Evolutionary conservation across 2,113 vertebrate genomes (phyloP), one percentile per base, ranked within the genome.

Genomic region (Hipposideros armiger): DNA sequence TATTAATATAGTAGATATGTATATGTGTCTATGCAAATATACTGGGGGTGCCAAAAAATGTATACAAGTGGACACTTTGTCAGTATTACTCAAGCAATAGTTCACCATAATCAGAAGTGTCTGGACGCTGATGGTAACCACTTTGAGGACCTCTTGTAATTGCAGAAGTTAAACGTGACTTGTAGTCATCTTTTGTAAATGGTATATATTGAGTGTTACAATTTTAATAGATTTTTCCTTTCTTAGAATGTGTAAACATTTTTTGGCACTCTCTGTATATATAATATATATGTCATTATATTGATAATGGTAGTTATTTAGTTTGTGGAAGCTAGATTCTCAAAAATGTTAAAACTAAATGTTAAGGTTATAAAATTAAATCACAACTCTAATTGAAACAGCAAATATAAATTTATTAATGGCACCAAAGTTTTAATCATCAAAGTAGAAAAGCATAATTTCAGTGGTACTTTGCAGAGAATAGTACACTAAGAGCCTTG

Each of bases 301-400:
- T 86, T 87, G 19, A 62, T 91, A 85, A 74, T 94, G 56, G 54
- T 90, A 97, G 95, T 98, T 95, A 96, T 93, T 97, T 97, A 97
- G 91, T 96, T 94, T 92, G 87, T 95, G 81, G 60, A 93, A 98
- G 93, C 96, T 54, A 40, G 17, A 88, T 86, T 97, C 97, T 88
- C 7, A 97, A 74, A 73, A 89, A 94, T 6, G 28, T 96, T 98
- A 97, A 97, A 97, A 93, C 32, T 91, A 85, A 73, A 50, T 97
- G 67, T 64, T 90, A 97, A 52, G 42, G 52, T 86, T 95, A 50
- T 19, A 5, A 84, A 96, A 91, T 95, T 81, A 95, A 97, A 42
- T 95, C 64, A 96, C 90, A 95, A 90, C 82, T 93, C 40, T 91
- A 74, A 69, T 73, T n/a, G 76, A 19, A 28, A 74, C 3, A n/a